A percentile compares a stretch with the other conserved stretches of the same genome.
Evolutionary conservation across 2,888 invertebrate genomes (phyloP).

Genomic region (Lingula anatina): DNA sequence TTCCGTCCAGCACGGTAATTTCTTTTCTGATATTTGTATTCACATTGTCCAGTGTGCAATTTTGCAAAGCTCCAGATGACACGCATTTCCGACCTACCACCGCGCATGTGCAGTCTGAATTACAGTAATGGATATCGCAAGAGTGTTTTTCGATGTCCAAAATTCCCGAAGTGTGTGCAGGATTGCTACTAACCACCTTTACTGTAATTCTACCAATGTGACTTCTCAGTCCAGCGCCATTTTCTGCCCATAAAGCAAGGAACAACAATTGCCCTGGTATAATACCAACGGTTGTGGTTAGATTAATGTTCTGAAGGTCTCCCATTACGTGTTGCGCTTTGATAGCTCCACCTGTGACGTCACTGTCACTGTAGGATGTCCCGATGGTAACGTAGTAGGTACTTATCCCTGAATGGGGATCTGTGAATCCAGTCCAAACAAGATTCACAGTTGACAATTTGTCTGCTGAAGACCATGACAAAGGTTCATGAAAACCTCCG

Average conservation of each 20-base stretch:
- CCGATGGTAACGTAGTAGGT: background rate
- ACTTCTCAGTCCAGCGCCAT: conserved; percentile 7
- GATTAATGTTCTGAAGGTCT: background rate
- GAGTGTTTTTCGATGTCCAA: conserved; percentile 13
- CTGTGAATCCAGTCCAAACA: conserved; percentile 3
- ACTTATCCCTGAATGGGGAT: conserved; percentile 1
- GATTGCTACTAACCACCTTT: background rate
- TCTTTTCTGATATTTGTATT: background rate
- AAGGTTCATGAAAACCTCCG: conserved; percentile 17
- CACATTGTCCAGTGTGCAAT: background rate
- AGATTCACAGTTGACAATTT: background rate
- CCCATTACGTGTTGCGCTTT: background rate
- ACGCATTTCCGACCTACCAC: conserved; percentile 14
- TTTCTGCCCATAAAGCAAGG: conserved; percentile 2
- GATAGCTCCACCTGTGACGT: background rate
- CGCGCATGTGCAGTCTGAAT: conserved; percentile 16
- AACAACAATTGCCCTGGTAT: conserved; percentile 9
- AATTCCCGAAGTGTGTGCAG: conserved; percentile 1
- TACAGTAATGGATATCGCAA: conserved; percentile 12
- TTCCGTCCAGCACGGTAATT: background rate
- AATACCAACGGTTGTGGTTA: conserved; percentile 3
- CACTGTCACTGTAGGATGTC: background rate
- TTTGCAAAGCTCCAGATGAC: background rate
- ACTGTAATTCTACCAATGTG: conserved; percentile 3
- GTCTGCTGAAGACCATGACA: conserved; percentile 5